These are phyloP conservation scores for Prunella strophiata DNA, from an alignment of 2,797 vertebrate genomes.

Conservation along the genomic window DNA sequence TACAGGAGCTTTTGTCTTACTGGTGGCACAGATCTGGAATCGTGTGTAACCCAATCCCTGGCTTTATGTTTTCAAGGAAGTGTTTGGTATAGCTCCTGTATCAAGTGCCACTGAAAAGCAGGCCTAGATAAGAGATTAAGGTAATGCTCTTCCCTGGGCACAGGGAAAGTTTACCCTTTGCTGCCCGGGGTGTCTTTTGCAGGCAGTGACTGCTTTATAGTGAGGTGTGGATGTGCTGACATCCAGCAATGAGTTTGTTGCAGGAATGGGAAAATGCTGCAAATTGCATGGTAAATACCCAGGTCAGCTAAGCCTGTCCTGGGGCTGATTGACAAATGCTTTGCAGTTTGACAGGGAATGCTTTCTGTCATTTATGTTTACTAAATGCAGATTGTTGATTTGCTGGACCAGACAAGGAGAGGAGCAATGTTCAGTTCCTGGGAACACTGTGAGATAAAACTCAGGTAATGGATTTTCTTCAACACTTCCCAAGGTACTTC, in stretches of 20 bases:
- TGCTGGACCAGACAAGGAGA: background rate
- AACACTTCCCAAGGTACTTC: background rate
- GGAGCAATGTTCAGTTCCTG: background rate
- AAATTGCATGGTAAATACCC: background rate
- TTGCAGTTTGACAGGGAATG: background rate
- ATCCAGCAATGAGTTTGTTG: background rate
- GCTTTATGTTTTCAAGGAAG: conserved; percentile 60
- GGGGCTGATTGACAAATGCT: background rate
- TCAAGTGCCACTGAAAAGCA: conserved; percentile 45
- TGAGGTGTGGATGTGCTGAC: background rate
- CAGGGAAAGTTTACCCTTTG: background rate
- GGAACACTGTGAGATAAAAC: background rate
- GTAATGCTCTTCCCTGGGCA: background rate
- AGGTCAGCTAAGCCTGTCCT: background rate
- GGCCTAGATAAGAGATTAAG: conserved; percentile 48
- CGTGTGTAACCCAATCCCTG: conserved; percentile 45
- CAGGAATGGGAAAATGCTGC: background rate
- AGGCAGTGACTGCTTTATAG: background rate
- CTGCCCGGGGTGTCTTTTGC: background rate
- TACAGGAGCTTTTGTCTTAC: conserved; percentile 60
- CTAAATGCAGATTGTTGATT: background rate
- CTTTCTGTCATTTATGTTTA: background rate
- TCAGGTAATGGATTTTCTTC: background rate
- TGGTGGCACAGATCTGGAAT: background rate
- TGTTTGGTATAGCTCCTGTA: conserved; percentile 53